Percentiles rank a stretch among this genome's conserved stretches.
Conservation (phyloP, 2,113 vertebrate genomes). For the Heterotis niloticus region DNA sequence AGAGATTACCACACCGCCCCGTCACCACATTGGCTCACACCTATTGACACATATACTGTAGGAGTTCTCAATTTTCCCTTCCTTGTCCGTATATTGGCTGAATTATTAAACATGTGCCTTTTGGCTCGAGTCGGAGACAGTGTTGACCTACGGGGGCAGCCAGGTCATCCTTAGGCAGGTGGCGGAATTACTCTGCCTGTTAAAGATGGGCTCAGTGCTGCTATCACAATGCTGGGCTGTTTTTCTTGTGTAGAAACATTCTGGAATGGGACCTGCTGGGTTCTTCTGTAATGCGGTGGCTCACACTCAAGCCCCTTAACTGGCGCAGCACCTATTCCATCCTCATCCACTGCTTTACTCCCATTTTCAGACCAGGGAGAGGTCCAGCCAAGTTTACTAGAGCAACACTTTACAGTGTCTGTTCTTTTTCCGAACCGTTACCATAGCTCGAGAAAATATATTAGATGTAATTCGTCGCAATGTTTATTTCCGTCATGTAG, state of each 20-base stretch:
- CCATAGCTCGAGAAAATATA: neutral
- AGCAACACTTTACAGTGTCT: neutral
- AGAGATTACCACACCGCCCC: conserved; percentile 5
- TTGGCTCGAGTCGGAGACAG: conserved; percentile 11
- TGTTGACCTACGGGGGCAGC: conserved; percentile 10
- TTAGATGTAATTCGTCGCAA: neutral
- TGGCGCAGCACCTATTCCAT: conserved; percentile 5
- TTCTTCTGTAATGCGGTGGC: neutral
- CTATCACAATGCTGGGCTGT: neutral
- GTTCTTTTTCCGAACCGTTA: neutral
- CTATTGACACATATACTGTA: conserved; percentile 6
- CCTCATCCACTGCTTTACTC: neutral
- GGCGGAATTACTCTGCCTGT: conserved; percentile 1
- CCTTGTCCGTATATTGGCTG: neutral
- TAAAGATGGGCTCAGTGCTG: neutral
- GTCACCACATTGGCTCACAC: neutral
- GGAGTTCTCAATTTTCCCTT: neutral
- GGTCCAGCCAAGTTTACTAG: neutral
- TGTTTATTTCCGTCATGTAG: neutral
- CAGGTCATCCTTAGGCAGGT: conserved; percentile 6
- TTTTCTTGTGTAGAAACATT: neutral
- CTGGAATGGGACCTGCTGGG: neutral
- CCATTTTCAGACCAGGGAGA: neutral
- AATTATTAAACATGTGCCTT: neutral
- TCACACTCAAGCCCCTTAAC: neutral